These are phyloP conservation scores for Microtus obscurus DNA, from an alignment of 2,797 vertebrate genomes.

Conservation along the genomic window DNA sequence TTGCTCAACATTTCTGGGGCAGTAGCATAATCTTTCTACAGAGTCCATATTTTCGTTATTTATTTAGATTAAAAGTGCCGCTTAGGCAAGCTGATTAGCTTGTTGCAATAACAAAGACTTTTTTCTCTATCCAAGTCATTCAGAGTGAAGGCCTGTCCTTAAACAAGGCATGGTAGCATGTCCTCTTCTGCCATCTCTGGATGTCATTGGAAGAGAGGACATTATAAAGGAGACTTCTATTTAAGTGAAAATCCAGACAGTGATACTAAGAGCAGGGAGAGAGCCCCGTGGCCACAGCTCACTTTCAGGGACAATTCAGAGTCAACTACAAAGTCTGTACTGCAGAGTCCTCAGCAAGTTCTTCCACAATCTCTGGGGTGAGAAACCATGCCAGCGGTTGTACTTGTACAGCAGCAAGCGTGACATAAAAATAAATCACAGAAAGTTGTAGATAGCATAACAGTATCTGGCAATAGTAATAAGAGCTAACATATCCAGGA, in stretches of 20 bases:
- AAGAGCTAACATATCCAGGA: constrained; percentile 20
- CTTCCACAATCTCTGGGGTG: neutral
- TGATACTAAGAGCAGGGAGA: neutral
- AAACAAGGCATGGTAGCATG: neutral
- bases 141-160: neutral
- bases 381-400: neutral
- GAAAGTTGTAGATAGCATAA: neutral
- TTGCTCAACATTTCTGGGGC: neutral
- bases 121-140: neutral
- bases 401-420: neutral
- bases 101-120: neutral
- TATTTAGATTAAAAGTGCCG: neutral
- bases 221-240: neutral
- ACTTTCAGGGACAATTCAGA: neutral
- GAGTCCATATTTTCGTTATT: neutral
- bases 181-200: neutral
- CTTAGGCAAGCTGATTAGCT: constrained; percentile 2
- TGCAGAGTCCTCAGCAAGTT: neutral
- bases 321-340: neutral
- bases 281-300: neutral
- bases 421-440: neutral
- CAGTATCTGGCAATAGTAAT: neutral
- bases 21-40: neutral
- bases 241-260: neutral
- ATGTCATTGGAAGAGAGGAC: neutral